Percentiles rank a stretch among this genome's conserved stretches.
Conservation (phyloP, 2,113 vertebrate species). For the Vireo altiloquus region DNA sequence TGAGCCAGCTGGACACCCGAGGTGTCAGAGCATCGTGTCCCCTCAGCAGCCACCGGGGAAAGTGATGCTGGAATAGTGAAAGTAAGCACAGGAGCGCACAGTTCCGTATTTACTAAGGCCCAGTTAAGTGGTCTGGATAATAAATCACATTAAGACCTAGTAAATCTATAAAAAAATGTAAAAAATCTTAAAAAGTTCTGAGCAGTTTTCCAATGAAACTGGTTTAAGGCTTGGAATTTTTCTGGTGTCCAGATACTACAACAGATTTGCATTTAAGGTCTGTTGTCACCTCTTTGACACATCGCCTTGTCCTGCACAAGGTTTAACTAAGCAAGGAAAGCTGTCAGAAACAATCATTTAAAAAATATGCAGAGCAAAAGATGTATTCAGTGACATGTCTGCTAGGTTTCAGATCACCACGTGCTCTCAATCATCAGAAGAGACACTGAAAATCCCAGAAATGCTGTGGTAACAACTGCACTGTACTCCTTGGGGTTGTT, state of each 20-base stretch:
- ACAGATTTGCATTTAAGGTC: background rate
- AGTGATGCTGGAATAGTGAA: background rate
- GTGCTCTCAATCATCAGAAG: background rate
- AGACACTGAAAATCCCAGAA: background rate
- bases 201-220: conserved; percentile 25
- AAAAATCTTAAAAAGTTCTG: conserved; percentile 56
- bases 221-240: conserved; percentile 55
- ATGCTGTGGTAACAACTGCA: background rate
- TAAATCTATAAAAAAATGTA: conserved; percentile 46
- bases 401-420: background rate
- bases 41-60: background rate
- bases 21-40: background rate
- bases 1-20: background rate
- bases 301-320: background rate
- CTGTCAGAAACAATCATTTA: background rate
- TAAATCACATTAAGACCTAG: conserved; percentile 24
- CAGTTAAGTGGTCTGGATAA: background rate
- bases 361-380: background rate
- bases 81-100: background rate
- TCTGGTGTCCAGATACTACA: background rate
- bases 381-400: background rate
- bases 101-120: conserved; percentile 41
- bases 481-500: background rate
- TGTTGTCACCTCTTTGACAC: background rate
- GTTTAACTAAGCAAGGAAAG: background rate